Evolutionary conservation across 2,113 vertebrate genomes (phyloP), one percentile per base, ranked within the genome.

Genomic region (Vidua chalybeata): DNA sequence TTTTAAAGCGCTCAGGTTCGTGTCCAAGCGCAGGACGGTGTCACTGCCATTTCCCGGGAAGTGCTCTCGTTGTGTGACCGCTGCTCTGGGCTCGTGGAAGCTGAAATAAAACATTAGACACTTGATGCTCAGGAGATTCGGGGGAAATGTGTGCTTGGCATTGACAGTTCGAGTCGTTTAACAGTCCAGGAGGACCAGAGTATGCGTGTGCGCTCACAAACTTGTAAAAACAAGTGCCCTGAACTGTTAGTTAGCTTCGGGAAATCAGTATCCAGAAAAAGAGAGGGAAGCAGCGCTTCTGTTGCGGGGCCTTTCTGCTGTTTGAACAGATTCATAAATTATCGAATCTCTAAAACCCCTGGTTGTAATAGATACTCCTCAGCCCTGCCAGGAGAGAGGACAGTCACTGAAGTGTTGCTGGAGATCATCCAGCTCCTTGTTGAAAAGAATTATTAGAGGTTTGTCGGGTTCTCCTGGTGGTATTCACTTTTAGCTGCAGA

Each of bases 381-480:
- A 12, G 35, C 55, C 31, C 61, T 92, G 61, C 56, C 72, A 74
- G 88, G 45, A 80, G 87, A 52, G 23, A 84, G 71, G 67, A 23
- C 0, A 6, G 73, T 35, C 71, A 35, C 76, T 81, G 74, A 86
- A 46, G 31, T 74, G 41, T 88, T 62, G 71, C 67, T 89, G 84
- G 89, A 87, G n/a, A 31, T 43, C 6, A 0, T 67, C 90, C 93
- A 91, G 49, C 46, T 84, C 79, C 43, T 91, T 90, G 90, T 93
- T 95, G 76, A 95, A 31, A 89, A 89, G 71, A 92, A 72, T 80
- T 96, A 80, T 93, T 95, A 75, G 49, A 62, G 71, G 31, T 52
- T 91, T 96, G 78, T 94, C 67, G 43, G 54, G n/a, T 79, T 93
- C 73, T 84, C 48, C 56, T 68, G 61, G 67, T 69, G 15, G 67